Evolutionary conservation across 2,888 invertebrate species (phyloP), one percentile per base, ranked within the genome.

Genomic region (Drosophila koepferae): DNA sequence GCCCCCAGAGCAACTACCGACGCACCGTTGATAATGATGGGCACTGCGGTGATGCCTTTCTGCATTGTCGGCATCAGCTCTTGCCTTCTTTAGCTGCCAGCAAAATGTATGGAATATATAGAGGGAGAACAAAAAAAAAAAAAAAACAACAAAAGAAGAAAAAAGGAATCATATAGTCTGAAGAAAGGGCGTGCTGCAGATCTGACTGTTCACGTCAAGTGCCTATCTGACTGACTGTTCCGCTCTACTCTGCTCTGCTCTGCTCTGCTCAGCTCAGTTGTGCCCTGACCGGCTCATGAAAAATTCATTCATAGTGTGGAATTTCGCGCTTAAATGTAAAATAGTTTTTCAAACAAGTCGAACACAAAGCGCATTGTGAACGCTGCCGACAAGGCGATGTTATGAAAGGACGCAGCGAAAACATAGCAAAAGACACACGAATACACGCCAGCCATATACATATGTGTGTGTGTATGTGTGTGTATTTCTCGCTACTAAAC

Each of bases 271-370:
- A 41, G 54, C 65, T 69, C 63, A 36, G 54, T 38, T 46, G 51
- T 66, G 63, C 18, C 28, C 28, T 40, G 36, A 2, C 61, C 49
- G 38, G 66, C 81, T 81, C 81, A 87, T 87, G 86, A 87, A 87
- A 87, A 87, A 87, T 87, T 90, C 86, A 87, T 87, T 87, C 86
- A 87, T 89, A 86, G 86, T 87, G 86, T 87, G 86, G 86, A 87
- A 87, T 87, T 87, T 87, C 90, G 86, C 86, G 86, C 86, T 87
- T 87, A 90, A 87, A 87, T 87, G 86, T 87, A 87, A 87, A 87
- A 87, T 90, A 87, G 86, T 89, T 87, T 86, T 87, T 89, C 84
- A 90, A 90, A 86, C 87, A 90, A 86, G 89, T 82, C 83, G 81
- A 86, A 90, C 84, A 90, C 90, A 90, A 86, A 83, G 90, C 86